A percentile compares a stretch with the other conserved stretches of the same genome.
phyloP scores from a whole-genome alignment of 2,888 invertebrate genomes.

The Nysson spinosus region DNA sequence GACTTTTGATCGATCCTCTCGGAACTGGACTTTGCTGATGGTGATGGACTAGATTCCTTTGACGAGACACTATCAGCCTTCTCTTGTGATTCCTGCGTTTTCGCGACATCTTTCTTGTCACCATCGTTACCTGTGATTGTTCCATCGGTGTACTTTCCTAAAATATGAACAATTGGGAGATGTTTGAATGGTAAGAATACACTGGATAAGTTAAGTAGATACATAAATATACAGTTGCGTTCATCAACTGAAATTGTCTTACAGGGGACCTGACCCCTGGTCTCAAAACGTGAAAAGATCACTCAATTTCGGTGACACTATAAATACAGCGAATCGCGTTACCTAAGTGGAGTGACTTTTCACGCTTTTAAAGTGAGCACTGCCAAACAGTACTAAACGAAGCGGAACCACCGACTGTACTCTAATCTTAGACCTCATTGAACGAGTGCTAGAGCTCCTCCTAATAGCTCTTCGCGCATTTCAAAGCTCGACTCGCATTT shows the following conservation, averaged over 20 bases:
- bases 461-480: constrained; percentile 56
- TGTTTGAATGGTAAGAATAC: not conserved
- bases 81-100: constrained; percentile 56
- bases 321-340: not conserved
- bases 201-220: too few relatives aligned
- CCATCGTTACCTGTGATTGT: constrained; percentile 4
- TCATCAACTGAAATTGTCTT: too few relatives aligned
- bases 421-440: constrained; percentile 67
- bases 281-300: too few relatives aligned
- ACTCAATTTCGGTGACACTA: not conserved
- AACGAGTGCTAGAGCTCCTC: constrained; percentile 56
- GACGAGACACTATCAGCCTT: constrained; percentile 63
- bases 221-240: not conserved
- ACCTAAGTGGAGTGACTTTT: constrained; percentile 50
- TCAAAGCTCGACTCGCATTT: constrained; percentile 49
- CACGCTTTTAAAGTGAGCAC: constrained; percentile 38
- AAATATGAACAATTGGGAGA: constrained; percentile 8
- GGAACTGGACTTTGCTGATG: constrained; percentile 72
- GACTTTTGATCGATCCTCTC: constrained; percentile 72
- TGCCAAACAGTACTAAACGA: constrained; percentile 61
- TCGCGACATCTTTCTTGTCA: constrained; percentile 45
- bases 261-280: too few relatives aligned
- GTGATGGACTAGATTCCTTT: constrained; percentile 68
- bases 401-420: constrained; percentile 46
- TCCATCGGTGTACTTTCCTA: constrained; percentile 67